Evolutionary conservation across 2,113 vertebrate genomes (phyloP).

Genomic region (Elephas maximus): DNA sequence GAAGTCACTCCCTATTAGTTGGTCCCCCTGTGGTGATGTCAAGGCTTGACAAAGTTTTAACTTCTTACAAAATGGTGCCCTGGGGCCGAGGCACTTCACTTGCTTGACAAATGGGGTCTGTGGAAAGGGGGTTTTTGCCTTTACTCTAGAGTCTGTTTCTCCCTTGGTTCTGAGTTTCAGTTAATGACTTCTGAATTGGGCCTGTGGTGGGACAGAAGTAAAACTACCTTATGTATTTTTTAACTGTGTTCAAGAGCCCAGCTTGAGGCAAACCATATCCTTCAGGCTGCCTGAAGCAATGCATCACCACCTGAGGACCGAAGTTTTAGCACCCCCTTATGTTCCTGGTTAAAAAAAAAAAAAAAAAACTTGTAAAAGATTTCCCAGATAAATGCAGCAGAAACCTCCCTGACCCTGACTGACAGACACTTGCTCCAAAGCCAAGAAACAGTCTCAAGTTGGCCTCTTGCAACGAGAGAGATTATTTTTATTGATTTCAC

Average conservation of each 20-base stretch:
- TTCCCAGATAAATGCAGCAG: conserved; percentile 20
- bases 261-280: not conserved
- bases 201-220: not conserved
- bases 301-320: not conserved
- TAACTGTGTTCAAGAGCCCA: not conserved
- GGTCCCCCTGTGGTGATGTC: not conserved
- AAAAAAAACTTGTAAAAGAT: not conserved
- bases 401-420: conserved; percentile 58
- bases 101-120: not conserved
- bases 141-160: not conserved
- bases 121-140: not conserved
- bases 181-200: not conserved
- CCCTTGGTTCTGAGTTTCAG: not conserved
- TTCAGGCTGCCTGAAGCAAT: not conserved
- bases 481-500: conserved; percentile 54
- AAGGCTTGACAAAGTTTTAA: not conserved
- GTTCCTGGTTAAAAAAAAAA: not conserved
- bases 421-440: conserved; percentile 63
- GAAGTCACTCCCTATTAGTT: not conserved
- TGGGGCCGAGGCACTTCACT: not conserved
- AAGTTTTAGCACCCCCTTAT: not conserved
- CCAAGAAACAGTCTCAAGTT: conserved; percentile 53
- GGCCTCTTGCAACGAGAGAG: conserved; percentile 33
- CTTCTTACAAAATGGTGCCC: not conserved
- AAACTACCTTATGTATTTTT: not conserved